phyloP scores from a whole-genome alignment of 37 sponge, comb jelly and placozoan species.

The Axinella damicornis region DNA sequence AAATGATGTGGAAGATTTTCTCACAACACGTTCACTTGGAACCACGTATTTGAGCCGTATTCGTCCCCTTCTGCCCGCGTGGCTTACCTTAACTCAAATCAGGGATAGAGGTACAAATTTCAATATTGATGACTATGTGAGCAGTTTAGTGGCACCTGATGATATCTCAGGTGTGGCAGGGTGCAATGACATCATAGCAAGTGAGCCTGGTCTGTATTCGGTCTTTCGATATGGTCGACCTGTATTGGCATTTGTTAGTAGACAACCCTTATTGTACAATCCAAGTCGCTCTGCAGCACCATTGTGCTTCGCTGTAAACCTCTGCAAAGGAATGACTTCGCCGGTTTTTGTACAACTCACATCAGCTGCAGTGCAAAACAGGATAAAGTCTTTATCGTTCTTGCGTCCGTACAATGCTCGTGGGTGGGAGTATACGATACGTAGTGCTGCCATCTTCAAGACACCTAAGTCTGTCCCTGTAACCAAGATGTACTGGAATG shows the following conservation, averaged over 20 bases:
- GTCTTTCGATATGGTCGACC: slow-evolving; percentile 1
- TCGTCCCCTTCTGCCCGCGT: slow-evolving; percentile 5
- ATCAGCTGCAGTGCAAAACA: background rate
- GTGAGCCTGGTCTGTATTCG: slow-evolving; percentile 11
- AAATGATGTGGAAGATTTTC: slow-evolving; percentile 22
- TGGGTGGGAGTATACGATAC: slow-evolving; percentile 11
- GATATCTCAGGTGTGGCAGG: background rate
- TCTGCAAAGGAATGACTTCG: slow-evolving; percentile 23
- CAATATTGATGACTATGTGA: background rate
- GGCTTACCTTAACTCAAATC: background rate
- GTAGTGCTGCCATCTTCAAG: background rate
- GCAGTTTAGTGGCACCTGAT: background rate
- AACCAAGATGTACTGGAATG: slow-evolving; percentile 9
- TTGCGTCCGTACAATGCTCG: background rate
- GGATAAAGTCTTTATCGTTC: background rate
- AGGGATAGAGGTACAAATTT: background rate
- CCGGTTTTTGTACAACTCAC: slow-evolving; percentile 9
- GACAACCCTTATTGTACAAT: background rate
- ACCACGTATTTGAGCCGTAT: slow-evolving; percentile 9
- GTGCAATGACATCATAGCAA: slow-evolving; percentile 7
- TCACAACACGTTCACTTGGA: slow-evolving; percentile 10
- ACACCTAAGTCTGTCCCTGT: background rate
- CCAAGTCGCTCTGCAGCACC: background rate
- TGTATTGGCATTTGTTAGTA: background rate
- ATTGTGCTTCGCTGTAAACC: slow-evolving; percentile 46